Evolutionary conservation across 1,140 invertebrate genomes (phyloP).

Genomic region (Octopus sinensis): DNA sequence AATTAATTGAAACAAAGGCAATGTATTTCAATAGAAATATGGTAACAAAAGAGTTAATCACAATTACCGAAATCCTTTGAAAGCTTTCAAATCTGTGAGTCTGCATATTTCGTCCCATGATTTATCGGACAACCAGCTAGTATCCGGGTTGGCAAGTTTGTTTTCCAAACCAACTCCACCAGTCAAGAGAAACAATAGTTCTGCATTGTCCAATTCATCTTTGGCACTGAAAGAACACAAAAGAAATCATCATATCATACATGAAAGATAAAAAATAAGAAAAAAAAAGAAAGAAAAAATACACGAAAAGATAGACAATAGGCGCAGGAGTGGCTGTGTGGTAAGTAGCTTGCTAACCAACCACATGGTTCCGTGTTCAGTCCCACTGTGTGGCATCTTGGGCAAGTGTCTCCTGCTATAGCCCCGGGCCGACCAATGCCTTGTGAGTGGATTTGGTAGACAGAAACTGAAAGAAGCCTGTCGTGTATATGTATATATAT

Average conservation of each 20-base stretch:
- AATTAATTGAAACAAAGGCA: too few species aligned
- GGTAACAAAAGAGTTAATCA: too few species aligned
- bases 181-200: constrained; percentile 58
- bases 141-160: constrained; percentile 55
- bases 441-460: too few species aligned
- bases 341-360: too few species aligned
- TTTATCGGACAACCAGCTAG: constrained; percentile 55
- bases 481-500: too few species aligned
- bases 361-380: too few species aligned
- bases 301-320: not conserved
- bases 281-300: constrained; percentile 12
- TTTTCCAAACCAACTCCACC: constrained; percentile 57
- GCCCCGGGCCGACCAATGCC: too few species aligned
- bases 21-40: too few species aligned
- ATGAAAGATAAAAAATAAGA: not conserved
- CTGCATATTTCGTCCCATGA: constrained; percentile 59
- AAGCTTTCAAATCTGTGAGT: constrained; percentile 45
- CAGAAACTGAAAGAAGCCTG: too few species aligned
- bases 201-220: constrained; percentile 48
- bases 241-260: not conserved
- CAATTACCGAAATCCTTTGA: constrained; percentile 52
- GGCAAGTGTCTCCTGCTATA: too few species aligned
- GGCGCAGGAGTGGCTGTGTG: too few species aligned
- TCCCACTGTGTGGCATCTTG: too few species aligned
- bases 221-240: constrained; percentile 41